Base-by-base conservation (phyloP, 1,140 invertebrate genomes). In the Drosophila littoralis region DNA sequence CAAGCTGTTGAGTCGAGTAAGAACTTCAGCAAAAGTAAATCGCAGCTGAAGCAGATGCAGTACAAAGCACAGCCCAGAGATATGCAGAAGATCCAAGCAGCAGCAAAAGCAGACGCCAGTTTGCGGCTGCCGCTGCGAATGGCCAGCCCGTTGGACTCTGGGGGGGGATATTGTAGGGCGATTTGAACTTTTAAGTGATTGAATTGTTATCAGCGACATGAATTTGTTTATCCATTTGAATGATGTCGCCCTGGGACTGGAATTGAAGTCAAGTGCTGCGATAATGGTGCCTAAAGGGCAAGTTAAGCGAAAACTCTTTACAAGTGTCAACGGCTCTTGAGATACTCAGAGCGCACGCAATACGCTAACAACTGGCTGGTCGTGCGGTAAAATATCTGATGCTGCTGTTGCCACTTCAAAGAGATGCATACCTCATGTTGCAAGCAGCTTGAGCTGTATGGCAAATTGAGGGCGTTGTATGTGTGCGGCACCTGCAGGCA, bases 111-210 rank as follows among this genome's bases (percentile, higher is more conserved):
- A 35, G 17, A 15, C 8, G 15, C 6, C 10, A 17, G 28, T 38
- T 6, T 15, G 51, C 6, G 13, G 50, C n/a, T n/a, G n/a, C n/a
- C n/a, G n/a, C n/a, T n/a, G n/a, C n/a, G n/a, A n/a, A n/a, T n/a
- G n/a, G n/a, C n/a, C 12, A 48, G n/a, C 52, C 52, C 68, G 64
- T 64, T 69, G 45, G 46, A 77, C 75, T 63, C 71, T 54, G 48
- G 58, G 75, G 59, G 75, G 52, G 52, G 58, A 61, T 58, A 77
- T 85, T 84, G 81, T 73, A 63, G 69, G 75, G 55, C 82, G 79
- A 76, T 82, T 79, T 74, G 76, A 82, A 86, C 79, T 88, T 68
- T 77, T 79, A 82, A 86, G 82, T 86, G 83, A 86, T 88, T 86
- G 83, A 88, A 88, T 86, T 88, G 82, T 82, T 79, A 88, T 73